A percentile compares a stretch with the other conserved stretches of the same genome.
Conservation (phyloP, 1,140 invertebrate genomes). For the Platyura marginata region DNA sequence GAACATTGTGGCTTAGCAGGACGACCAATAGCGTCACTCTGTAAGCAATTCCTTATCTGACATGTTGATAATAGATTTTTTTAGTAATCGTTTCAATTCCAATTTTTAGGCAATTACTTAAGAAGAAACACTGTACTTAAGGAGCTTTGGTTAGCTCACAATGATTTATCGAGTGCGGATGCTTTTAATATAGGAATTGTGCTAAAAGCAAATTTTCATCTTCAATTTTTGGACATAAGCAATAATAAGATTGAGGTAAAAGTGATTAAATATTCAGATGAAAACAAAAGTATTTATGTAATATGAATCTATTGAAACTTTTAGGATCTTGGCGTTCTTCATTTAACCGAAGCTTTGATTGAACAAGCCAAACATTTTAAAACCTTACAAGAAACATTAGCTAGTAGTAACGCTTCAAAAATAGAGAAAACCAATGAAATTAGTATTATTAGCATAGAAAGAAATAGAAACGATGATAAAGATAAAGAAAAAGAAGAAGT, state of each 20-base stretch:
- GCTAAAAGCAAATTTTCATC: slow-evolving; percentile 41
- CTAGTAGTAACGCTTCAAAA: no score
- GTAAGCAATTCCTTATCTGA: slow-evolving; percentile 25
- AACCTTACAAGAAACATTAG: neutral
- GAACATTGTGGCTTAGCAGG: slow-evolving; percentile 52
- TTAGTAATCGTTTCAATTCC: slow-evolving; percentile 1
- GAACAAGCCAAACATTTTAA: slow-evolving; percentile 32
- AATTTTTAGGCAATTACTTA: slow-evolving; percentile 47
- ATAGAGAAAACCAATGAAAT: neutral
- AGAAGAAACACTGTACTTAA: slow-evolving; percentile 60
- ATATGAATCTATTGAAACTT: slow-evolving; percentile 1
- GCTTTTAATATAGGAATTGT: slow-evolving; percentile 56
- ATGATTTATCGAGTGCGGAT: slow-evolving; percentile 52
- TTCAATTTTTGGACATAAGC: slow-evolving; percentile 61
- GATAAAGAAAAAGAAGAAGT: no score
- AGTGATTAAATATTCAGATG: no score
- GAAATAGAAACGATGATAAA: no score
- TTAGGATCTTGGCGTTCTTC: slow-evolving; percentile 49
- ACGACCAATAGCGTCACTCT: slow-evolving; percentile 40
- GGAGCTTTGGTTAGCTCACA: slow-evolving; percentile 70
- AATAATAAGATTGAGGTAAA: slow-evolving; percentile 45
- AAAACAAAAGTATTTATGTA: neutral
- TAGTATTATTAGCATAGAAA: neutral
- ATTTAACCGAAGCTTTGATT: slow-evolving; percentile 51
- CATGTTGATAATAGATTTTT: neutral